Conservation (phyloP, 2,888 invertebrate genomes). For the Cotesia congregata region DNA sequence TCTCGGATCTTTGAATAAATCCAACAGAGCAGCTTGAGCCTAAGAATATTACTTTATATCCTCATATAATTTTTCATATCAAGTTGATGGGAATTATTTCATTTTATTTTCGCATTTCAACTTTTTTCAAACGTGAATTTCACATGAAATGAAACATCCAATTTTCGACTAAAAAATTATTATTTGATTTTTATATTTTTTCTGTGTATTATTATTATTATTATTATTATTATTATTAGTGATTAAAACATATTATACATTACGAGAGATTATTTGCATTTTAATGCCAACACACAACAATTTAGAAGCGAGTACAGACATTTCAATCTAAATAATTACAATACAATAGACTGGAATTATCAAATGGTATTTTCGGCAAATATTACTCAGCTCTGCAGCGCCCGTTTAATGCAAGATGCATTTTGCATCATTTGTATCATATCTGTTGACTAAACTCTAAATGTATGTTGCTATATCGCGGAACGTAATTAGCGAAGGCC, state of each 20-base stretch:
- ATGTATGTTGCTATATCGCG: slow-evolving; percentile 36
- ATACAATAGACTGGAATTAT: no score
- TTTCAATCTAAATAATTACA: no score
- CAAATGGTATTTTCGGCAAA: no score
- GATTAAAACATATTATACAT: no score
- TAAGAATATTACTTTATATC: slow-evolving; percentile 12
- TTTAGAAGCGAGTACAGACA: no score
- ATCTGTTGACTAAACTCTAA: not conserved
- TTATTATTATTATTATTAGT: no score
- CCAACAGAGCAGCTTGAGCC: not conserved
- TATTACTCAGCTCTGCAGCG: no score
- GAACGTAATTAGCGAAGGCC: slow-evolving; percentile 54
- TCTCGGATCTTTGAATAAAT: slow-evolving; percentile 4
- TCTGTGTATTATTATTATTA: no score
- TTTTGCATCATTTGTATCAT: slow-evolving; percentile 2
- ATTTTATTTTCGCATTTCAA: not conserved
- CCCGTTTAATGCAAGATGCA: no score
- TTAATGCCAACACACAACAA: no score
- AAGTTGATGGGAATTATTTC: not conserved
- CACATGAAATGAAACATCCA: not conserved
- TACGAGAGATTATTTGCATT: no score
- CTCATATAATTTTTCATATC: not conserved
- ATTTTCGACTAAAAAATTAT: not conserved
- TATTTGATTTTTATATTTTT: not conserved
- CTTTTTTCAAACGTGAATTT: not conserved